phyloP scores from a whole-genome alignment of 2,797 vertebrate species.

The Lepilemur ruficaudatus region DNA sequence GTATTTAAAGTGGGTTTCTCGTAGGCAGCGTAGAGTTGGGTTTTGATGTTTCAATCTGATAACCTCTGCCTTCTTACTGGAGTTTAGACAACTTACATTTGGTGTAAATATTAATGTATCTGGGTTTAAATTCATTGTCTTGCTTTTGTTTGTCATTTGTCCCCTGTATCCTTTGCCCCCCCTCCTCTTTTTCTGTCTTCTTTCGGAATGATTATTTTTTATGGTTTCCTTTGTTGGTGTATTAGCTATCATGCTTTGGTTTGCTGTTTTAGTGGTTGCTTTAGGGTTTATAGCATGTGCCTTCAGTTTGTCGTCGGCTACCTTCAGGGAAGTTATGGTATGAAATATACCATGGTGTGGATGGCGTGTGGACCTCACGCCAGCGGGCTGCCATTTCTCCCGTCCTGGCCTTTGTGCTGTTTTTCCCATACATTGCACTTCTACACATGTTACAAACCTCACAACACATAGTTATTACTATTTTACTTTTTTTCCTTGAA shows the following conservation, averaged over 20 bases:
- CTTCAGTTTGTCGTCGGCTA: fast-evolving
- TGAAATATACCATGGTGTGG: fast-evolving
- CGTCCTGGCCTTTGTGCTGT: not conserved
- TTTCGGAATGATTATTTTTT: not conserved
- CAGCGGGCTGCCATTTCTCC: fast-evolving
- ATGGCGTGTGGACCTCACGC: fast-evolving
- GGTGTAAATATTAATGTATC: fast-evolving
- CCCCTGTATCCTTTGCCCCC: no score
- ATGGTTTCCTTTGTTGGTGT: not conserved
- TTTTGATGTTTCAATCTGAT: not conserved
- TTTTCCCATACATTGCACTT: no score
- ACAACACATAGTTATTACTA: not conserved
- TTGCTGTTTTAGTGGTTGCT: not conserved
- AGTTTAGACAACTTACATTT: no score
- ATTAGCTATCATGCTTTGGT: fast-evolving
- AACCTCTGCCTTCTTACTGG: not conserved
- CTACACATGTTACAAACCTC: fast-evolving
- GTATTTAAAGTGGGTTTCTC: not conserved
- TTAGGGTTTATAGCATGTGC: fast-evolving
- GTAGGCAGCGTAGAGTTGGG: not conserved
- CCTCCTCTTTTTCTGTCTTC: not conserved
- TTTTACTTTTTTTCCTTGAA: not conserved
- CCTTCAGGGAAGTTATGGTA: fast-evolving
- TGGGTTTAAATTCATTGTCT: no score
- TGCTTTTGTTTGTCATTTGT: not conserved